These are phyloP conservation scores for Pavo muticus DNA, from an alignment of 2,113 vertebrate genomes.

Conservation along the genomic window DNA sequence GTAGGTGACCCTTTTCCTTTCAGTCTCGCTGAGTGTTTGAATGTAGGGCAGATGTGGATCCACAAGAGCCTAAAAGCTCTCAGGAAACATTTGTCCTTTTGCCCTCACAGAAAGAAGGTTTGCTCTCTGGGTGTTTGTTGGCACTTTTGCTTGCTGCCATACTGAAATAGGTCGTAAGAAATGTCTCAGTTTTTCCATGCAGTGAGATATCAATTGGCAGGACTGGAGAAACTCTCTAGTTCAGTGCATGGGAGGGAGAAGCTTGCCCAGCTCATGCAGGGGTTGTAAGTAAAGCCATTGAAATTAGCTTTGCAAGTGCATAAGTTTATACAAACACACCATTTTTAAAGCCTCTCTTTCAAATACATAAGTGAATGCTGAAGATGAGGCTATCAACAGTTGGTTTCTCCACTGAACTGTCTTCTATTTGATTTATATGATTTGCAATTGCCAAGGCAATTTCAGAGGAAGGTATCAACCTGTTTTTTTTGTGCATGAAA, in stretches of 20 bases:
- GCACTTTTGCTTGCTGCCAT: neutral
- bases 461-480: neutral
- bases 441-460: neutral
- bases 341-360: conserved; percentile 24
- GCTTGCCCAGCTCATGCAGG: neutral
- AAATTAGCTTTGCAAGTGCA: neutral
- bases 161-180: neutral
- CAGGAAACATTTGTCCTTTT: neutral
- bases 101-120: neutral
- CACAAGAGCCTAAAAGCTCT: neutral
- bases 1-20: conserved; percentile 69
- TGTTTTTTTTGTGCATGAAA: neutral
- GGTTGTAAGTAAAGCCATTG: neutral
- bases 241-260: neutral
- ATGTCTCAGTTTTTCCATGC: neutral
- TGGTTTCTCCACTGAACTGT: conserved; percentile 8
- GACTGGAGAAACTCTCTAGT: neutral
- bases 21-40: neutral
- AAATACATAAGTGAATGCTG: neutral
- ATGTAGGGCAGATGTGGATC: neutral
- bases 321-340: neutral
- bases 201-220: neutral
- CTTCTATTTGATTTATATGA: neutral
- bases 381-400: neutral
- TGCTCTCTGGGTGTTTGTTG: neutral